phyloP scores from a whole-genome alignment of 1,140 invertebrate genomes.

The Stegodyphus mimosarum region DNA sequence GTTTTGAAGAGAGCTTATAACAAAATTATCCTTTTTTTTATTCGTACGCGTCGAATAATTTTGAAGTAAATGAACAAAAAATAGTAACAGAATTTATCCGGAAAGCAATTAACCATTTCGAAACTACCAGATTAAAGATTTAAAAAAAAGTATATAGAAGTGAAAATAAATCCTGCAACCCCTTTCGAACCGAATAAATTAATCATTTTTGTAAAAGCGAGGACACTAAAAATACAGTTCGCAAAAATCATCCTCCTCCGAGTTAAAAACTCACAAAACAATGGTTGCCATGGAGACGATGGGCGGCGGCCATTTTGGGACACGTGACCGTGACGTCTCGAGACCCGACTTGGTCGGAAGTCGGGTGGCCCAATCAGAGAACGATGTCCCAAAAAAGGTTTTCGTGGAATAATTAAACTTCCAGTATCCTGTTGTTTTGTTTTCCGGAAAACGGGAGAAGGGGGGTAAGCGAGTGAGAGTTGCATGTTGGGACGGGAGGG shows the following conservation, averaged over 20 bases:
- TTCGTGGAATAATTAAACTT: slow-evolving; percentile 58
- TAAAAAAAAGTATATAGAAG: too few relatives aligned
- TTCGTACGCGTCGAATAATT: too few relatives aligned
- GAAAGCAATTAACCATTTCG: too few relatives aligned
- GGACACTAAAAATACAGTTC: not conserved
- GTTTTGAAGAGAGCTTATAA: too few relatives aligned
- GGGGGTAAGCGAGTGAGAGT: not conserved
- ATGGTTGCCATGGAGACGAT: slow-evolving; percentile 28
- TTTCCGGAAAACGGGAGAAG: slow-evolving; percentile 46
- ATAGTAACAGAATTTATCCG: too few relatives aligned
- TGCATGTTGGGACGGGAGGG: not conserved
- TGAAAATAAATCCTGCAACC: too few relatives aligned
- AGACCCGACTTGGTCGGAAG: slow-evolving; percentile 50
- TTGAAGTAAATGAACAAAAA: too few relatives aligned
- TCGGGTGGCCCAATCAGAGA: slow-evolving; percentile 43
- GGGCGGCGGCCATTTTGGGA: slow-evolving; percentile 37
- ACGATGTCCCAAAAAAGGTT: slow-evolving; percentile 35
- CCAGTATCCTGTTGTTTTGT: slow-evolving; percentile 60
- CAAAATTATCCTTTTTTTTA: too few relatives aligned
- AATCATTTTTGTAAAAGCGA: not conserved
- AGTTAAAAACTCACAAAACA: slow-evolving; percentile 27
- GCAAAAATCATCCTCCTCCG: not conserved
- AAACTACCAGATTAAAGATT: too few relatives aligned
- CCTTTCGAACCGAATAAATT: not conserved
- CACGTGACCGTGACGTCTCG: slow-evolving; percentile 50